Percentiles rank a stretch among this genome's conserved stretches.
Conservation (phyloP, 2,888 invertebrate species). For the Eulithis testata region DNA sequence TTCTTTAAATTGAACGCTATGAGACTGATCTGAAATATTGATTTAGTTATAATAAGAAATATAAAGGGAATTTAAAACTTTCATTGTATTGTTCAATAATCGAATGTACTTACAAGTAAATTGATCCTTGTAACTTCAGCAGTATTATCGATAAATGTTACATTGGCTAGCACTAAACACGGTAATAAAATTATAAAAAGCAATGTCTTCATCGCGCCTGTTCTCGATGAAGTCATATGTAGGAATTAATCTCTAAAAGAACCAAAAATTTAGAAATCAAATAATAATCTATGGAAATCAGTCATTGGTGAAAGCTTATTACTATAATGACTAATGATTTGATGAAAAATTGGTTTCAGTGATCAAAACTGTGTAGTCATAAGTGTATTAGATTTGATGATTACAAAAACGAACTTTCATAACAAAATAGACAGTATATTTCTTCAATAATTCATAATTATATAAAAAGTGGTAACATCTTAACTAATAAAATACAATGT, state of each 20-base stretch:
- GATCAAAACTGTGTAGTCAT: not conserved
- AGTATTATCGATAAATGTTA: not conserved
- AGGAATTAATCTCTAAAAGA: constrained; percentile 2
- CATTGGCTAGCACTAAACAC: constrained; percentile 10
- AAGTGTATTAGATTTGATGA: not conserved
- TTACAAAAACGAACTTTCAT: not conserved
- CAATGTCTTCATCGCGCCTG: constrained; percentile 14
- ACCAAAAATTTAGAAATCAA: not conserved
- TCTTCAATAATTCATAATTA: constrained; percentile 16
- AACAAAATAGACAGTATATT: constrained; percentile 21
- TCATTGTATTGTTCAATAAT: no score
- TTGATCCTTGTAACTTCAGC: constrained; percentile 18
- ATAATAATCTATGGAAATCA: not conserved
- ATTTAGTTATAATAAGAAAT: no score
- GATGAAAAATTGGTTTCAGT: constrained; percentile 11
- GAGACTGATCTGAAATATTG: constrained; percentile 59
- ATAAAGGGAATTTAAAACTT: no score
- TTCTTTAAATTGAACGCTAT: constrained; percentile 56
- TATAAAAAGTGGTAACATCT: constrained; percentile 19
- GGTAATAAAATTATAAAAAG: constrained; percentile 8
- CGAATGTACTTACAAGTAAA: constrained; percentile 21
- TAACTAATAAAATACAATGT: constrained; percentile 1
- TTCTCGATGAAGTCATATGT: not conserved
- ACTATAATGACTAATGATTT: constrained; percentile 15
- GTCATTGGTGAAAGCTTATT: constrained; percentile 2